Conservation (phyloP, 1,140 invertebrate species). For the Hetaerina americana region DNA sequence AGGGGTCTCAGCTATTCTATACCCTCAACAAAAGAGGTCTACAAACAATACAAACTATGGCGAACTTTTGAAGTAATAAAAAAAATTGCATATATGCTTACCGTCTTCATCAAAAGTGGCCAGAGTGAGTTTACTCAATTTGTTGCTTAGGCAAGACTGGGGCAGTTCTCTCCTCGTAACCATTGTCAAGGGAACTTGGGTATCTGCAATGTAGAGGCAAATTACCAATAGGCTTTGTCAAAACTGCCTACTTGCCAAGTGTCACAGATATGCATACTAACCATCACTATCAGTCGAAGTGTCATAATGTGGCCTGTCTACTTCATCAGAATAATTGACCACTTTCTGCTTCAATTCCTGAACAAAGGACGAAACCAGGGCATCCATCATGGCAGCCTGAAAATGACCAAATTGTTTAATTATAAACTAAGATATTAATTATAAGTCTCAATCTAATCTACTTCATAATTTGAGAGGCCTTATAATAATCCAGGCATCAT, state of each 20-base stretch:
- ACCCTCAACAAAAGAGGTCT: too few relatives aligned
- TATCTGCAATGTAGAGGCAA: slow-evolving; percentile 25
- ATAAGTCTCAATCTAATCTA: too few relatives aligned
- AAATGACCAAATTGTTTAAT: not conserved
- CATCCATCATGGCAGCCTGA: slow-evolving; percentile 79
- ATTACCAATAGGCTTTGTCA: not conserved
- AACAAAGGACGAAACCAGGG: slow-evolving; percentile 73
- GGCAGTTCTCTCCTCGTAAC: slow-evolving; percentile 30
- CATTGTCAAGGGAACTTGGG: slow-evolving; percentile 31
- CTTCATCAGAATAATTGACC: slow-evolving; percentile 27
- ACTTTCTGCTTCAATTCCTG: slow-evolving; percentile 47
- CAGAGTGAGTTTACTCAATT: slow-evolving; percentile 69
- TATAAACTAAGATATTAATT: not conserved
- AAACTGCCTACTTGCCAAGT: not conserved
- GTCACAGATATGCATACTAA: slow-evolving; percentile 11
- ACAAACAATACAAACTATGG: too few relatives aligned
- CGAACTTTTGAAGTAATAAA: too few relatives aligned
- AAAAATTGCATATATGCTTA: too few relatives aligned
- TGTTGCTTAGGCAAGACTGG: slow-evolving; percentile 56
- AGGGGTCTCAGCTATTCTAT: too few relatives aligned
- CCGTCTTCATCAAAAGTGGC: slow-evolving; percentile 80
- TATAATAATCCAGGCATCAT: too few relatives aligned
- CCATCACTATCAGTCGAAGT: slow-evolving; percentile 30
- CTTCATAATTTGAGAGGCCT: too few relatives aligned
- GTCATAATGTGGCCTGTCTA: slow-evolving; percentile 23